phyloP scores from a whole-genome alignment of 1,140 invertebrate genomes.

The Artemia franciscana region DNA sequence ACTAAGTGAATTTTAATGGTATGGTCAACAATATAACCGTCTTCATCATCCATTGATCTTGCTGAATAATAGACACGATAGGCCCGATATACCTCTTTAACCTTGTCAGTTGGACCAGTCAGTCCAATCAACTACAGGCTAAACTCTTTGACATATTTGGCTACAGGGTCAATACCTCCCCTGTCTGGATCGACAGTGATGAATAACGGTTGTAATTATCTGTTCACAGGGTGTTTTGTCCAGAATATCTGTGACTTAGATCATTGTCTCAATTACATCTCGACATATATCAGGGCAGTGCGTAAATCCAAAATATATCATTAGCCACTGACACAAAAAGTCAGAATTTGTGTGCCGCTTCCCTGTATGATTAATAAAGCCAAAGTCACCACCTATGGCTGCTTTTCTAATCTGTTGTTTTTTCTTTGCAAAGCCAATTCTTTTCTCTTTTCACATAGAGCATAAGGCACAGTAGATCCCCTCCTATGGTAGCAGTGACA shows the following conservation, averaged over 20 bases:
- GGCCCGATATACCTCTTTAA: slow-evolving; percentile 61
- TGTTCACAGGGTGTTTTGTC: slow-evolving; percentile 33
- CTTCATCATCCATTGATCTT: slow-evolving; percentile 71
- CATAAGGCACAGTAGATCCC: too few species aligned
- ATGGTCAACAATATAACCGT: slow-evolving; percentile 97
- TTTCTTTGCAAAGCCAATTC: slow-evolving; percentile 45
- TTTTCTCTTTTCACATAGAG: too few species aligned
- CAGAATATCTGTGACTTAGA: slow-evolving; percentile 46
- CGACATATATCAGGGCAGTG: slow-evolving; percentile 99
- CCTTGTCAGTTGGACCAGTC: slow-evolving; percentile 68
- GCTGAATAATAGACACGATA: slow-evolving; percentile 90
- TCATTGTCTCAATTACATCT: slow-evolving; percentile 94
- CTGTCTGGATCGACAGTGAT: slow-evolving; percentile 89
- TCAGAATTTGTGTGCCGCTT: slow-evolving; percentile 57
- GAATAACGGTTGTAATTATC: slow-evolving; percentile 65
- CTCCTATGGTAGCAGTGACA: too few species aligned
- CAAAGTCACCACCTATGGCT: slow-evolving; percentile 75
- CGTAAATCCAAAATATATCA: slow-evolving; percentile 98
- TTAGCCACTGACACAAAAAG: slow-evolving; percentile 76
- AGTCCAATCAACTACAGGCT: slow-evolving; percentile 75
- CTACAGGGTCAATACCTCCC: slow-evolving; percentile 60
- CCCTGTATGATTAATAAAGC: slow-evolving; percentile 61
- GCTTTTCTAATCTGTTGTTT: slow-evolving; percentile 58
- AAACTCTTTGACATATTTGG: slow-evolving; percentile 82
- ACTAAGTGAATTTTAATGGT: slow-evolving; percentile 96